Base-by-base conservation (phyloP, 2,113 vertebrate genomes). In the Charadrius vociferus region DNA sequence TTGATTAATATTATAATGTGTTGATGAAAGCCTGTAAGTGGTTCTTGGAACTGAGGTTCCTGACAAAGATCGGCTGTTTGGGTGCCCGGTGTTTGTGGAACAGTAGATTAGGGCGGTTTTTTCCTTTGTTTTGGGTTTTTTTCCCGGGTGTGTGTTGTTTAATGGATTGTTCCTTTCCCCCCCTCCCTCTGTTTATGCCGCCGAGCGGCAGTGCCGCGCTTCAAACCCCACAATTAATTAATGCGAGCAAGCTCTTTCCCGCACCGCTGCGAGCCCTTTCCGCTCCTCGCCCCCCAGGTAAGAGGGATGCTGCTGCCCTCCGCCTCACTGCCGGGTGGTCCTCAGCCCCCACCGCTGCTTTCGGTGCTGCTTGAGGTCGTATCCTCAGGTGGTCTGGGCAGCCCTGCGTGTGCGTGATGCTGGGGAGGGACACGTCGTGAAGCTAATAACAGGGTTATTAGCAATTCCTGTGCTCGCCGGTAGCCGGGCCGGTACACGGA, bases 1-100 rank as follows among this genome's bases (percentile, higher is more conserved):
- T 98, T 98, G 98, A 98, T 98, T 98, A 98, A 98, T 98, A 98
- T 98, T 98, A 98, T 98, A 98, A 98, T 98, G 97, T 97, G 97
- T 97, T 98, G 98, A 98, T 98, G 98, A 98, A 98, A 98, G 98
- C 93, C 97, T 98, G 68, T 98, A 98, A 98, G 98, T 98, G 98
- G 97, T 97, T 98, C 96, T 98, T 98, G 97, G 97, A 98, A 97
- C 84, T 77, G 82, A 97, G 90, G 97, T 97, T 98, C 97, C 96
- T 90, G 93, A 98, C 97, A 98, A 98, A 98, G 97, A 98, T 97
- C 36, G 36, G 96, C 94, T 98, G 97, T 98, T 98, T 98, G 98
- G 98, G 97, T 98, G 96, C 96, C 97, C 93, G 65, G 90, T 95
- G 95, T 98, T 98, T 97, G 92, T 72, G 92, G 96, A 98, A 95